Evolutionary conservation across 2,888 invertebrate genomes (phyloP), one percentile per base, ranked within the genome.

Genomic region (Byasa hedistus): DNA sequence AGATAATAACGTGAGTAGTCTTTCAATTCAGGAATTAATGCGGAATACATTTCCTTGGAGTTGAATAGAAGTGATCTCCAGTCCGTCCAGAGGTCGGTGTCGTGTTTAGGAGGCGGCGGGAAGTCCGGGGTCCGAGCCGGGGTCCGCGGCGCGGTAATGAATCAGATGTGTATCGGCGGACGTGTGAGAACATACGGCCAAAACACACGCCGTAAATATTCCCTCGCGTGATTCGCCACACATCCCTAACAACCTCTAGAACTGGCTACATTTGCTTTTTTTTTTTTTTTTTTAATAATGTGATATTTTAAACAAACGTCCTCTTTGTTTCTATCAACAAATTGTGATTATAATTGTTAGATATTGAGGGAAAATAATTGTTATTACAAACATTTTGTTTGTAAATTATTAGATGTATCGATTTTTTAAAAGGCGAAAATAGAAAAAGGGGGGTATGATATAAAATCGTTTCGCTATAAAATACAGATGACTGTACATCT

Each of bases 171-270:
- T 91, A 90, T 90, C 89, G 83, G 77, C 69, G 76, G 89, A 88
- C 89, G 90, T 90, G 91, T 90, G 91, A 87, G 90, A 91, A 90
- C 91, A 90, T 87, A 89, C 89, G 89, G 87, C 89, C 89, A 75
- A 92, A 92, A 92, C 91, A 91, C 88, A 80, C 78, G 83, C 85
- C 81, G 89, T 90, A 89, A 91, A 90, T 89, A 89, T 81, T 79
- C 76, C 83, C 85, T 91, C 86, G 90, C 91, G 91, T 90, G 91
- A 87, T 81, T 80, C 75, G 73, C 57, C 48, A 66, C 65, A 68
- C 64, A 73, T 68, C 68, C 70, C 74, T 73, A 44, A 57, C 58
- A 68, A 66, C 56, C 22, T 62, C n/a, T 69, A 73, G 74, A 73
- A 62, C 65, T 23, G 70, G 57, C 69, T 57, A 51, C 56, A 39